Evolutionary conservation across 2,797 vertebrate genomes (phyloP).

Genomic region (Danio tinwini): DNA sequence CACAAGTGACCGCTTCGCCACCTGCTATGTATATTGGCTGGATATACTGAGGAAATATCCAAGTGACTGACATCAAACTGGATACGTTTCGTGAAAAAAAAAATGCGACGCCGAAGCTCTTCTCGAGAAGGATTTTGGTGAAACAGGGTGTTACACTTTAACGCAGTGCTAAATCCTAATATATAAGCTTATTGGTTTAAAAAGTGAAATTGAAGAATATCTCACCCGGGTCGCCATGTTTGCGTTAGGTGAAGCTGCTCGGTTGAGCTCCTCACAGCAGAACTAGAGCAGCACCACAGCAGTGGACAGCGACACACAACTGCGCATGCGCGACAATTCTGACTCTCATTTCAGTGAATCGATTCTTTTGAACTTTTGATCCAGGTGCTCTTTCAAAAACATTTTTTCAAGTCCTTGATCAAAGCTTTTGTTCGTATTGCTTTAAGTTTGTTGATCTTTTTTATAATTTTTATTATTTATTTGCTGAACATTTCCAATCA

Average conservation of each 20-base stretch:
- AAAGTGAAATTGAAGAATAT: background rate
- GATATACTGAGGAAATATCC: background rate
- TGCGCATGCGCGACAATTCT: conserved; percentile 34
- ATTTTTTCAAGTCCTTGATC: too few species aligned
- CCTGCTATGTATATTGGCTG: background rate
- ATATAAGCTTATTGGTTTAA: too few species aligned
- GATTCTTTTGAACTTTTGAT: background rate
- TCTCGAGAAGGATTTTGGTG: background rate
- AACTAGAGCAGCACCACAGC: conserved; percentile 51
- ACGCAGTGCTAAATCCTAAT: background rate
- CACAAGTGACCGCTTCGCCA: background rate
- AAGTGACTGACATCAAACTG: background rate
- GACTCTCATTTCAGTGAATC: background rate
- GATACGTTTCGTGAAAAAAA: background rate
- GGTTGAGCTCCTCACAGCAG: conserved; percentile 39
- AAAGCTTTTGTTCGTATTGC: too few species aligned
- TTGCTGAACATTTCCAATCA: too few species aligned
- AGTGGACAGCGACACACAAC: conserved; percentile 50
- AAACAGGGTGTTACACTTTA: background rate
- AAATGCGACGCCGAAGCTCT: background rate
- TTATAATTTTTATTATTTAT: too few species aligned
- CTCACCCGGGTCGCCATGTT: conserved; percentile 83
- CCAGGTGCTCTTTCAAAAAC: background rate
- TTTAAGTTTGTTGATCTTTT: too few species aligned
- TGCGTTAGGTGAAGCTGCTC: conserved; percentile 60